These are phyloP conservation scores for Styela clava DNA, from an alignment of 23 tunicate species.

Conservation along the genomic window DNA sequence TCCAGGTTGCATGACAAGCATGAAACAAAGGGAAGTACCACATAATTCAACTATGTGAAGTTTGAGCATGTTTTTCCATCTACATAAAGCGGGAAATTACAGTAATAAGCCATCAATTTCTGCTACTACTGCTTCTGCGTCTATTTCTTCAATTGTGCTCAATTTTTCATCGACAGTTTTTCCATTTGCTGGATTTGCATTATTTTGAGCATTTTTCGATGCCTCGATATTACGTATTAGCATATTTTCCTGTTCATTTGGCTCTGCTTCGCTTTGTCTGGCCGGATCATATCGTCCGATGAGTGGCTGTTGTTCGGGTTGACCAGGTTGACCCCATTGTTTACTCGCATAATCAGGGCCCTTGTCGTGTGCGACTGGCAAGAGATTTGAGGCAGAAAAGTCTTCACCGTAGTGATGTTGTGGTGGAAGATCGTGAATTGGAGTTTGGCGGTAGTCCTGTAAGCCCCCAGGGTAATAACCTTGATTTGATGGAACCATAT, in stretches of 20 bases:
- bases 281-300: neutral
- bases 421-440: neutral
- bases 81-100: too few relatives aligned
- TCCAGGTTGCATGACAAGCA: too few relatives aligned
- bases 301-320: constrained; percentile 2
- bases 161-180: constrained; percentile 29
- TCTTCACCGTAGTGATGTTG: constrained; percentile 41
- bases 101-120: constrained; percentile 58
- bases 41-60: too few relatives aligned
- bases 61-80: too few relatives aligned
- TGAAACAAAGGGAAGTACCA: too few relatives aligned
- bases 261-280: neutral
- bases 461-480: neutral
- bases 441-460: neutral
- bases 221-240: neutral
- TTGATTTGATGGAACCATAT: neutral
- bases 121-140: constrained; percentile 84
- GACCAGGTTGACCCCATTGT: neutral
- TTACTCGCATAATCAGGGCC: constrained; percentile 25
- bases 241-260: neutral
- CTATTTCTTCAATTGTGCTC: constrained; percentile 71
- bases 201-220: neutral
- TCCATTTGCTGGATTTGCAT: neutral
- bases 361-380: constrained; percentile 41
- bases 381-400: constrained; percentile 66